Percentiles rank a stretch among this genome's conserved stretches.
Conservation (phyloP, 2,888 invertebrate species). For the Meliscaeva auricollis region DNA sequence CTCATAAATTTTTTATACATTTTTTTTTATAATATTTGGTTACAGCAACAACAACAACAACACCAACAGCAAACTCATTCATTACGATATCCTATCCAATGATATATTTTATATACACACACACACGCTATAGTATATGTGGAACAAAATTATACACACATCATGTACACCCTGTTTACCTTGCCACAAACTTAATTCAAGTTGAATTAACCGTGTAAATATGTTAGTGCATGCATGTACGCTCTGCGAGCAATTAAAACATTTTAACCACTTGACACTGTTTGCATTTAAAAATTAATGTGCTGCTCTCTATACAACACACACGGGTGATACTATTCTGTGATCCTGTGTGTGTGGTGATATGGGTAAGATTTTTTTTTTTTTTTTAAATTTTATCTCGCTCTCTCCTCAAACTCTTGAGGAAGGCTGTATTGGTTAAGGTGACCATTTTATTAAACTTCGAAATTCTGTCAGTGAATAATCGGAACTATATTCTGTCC, state of each 20-base stretch:
- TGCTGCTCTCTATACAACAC: slow-evolving; percentile 42
- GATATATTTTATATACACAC: neutral
- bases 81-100: slow-evolving; percentile 37
- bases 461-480: no score
- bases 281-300: slow-evolving; percentile 74
- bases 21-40: slow-evolving; percentile 22
- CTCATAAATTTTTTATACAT: slow-evolving; percentile 9
- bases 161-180: slow-evolving; percentile 16
- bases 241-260: slow-evolving; percentile 73
- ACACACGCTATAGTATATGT: neutral
- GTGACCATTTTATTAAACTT: slow-evolving; percentile 6
- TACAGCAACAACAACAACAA: slow-evolving; percentile 4
- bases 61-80: slow-evolving; percentile 9
- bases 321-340: slow-evolving; percentile 17
- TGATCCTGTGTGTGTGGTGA: slow-evolving; percentile 47
- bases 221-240: slow-evolving; percentile 72
- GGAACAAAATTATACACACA: slow-evolving; percentile 1
- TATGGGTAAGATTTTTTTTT: neutral
- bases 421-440: slow-evolving; percentile 31
- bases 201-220: slow-evolving; percentile 75
- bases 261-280: slow-evolving; percentile 76
- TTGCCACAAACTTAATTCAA: slow-evolving; percentile 73
- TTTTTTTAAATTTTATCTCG: no score
- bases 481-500: no score
- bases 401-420: slow-evolving; percentile 13